Base-by-base conservation (phyloP, 2,113 vertebrate species). In the Lampris megalopsis region DNA sequence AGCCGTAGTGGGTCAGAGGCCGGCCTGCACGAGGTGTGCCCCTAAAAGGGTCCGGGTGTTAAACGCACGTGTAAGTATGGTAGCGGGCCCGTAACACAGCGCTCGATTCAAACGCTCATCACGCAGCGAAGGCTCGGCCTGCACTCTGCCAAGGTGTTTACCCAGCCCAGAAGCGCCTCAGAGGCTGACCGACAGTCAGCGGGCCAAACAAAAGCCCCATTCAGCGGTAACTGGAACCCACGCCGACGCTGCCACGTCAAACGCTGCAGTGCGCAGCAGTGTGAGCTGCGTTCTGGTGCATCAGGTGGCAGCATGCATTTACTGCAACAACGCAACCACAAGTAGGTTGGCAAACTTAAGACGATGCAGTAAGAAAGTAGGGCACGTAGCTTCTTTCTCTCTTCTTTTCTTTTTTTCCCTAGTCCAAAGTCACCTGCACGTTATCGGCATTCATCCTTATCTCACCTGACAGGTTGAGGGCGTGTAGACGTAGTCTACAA, bases 141-240 rank as follows among this genome's bases (percentile, higher is more conserved):
- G n/a, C 61, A 59, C 82, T 8, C 37, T 3, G 37, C 50, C 40
- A 73, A 36, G 61, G 13, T 83, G 83, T 85, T 88, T 87, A 88
- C 86, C n/a, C 78, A 68, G 24, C 35, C 71, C 60, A 42, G 60
- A 72, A 68, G 66, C 13, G 73, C 41, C 71, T 50, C 38, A 24
- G 47, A 73, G 81, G 71, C 79, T 38, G 60, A 41, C 79, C 36
- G 37, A 6, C 61, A 71, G 64, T 81, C 83, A 71, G 75, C 72
- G 82, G 80, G 82, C 68, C 86, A 54, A 70, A 92, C 92, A 93
- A 89, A 91, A 80, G 85, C 52, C 59, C 79, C 77, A 81, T 93
- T 93, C 79, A 92, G 38, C 8, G 37, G 84, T 50, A 75, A 71
- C 75, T 66, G 62, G 71, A 84, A 54, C 45, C 63, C 48, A 1